Evolutionary conservation across 2,888 invertebrate genomes (phyloP).

Genomic region (Cryptophagus acutangulus): DNA sequence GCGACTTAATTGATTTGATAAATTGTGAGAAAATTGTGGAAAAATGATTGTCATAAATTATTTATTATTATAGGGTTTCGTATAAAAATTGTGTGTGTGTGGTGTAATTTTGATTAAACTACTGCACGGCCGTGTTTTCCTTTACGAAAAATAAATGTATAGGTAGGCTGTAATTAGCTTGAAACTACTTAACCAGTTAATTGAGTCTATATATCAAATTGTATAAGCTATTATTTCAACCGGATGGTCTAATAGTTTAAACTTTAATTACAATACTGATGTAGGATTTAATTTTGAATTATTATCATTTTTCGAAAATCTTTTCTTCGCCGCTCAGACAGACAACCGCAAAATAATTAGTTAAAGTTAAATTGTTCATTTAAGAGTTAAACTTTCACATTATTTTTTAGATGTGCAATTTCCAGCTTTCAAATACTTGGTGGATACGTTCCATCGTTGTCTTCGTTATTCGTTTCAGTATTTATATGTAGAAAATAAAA

Average conservation of each 20-base stretch:
- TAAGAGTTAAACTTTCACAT: constrained; percentile 1
- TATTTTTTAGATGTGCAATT: background rate
- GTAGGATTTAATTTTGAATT: no score
- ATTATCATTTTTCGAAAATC: no score
- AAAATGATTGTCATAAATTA: constrained; percentile 1
- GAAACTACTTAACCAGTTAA: constrained; percentile 35
- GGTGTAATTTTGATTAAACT: constrained; percentile 28
- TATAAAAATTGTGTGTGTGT: background rate
- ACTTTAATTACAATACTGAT: constrained; percentile 22
- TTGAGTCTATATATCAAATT: constrained; percentile 35
- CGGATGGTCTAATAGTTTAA: constrained; percentile 35
- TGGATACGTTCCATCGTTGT: no score
- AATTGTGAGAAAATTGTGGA: constrained; percentile 7
- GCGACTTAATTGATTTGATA: constrained; percentile 9
- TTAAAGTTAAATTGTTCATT: background rate
- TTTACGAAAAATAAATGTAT: constrained; percentile 25
- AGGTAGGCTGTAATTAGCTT: constrained; percentile 34
- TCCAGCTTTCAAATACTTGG: background rate
- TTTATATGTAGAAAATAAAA: no score
- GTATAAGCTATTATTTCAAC: constrained; percentile 33
- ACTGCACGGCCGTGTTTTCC: constrained; percentile 5
- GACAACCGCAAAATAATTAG: background rate
- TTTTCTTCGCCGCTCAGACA: background rate
- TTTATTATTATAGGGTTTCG: background rate
- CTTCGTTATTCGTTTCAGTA: no score